Evolutionary conservation across 2,113 vertebrate genomes (phyloP).

Genomic region (Columba livia): DNA sequence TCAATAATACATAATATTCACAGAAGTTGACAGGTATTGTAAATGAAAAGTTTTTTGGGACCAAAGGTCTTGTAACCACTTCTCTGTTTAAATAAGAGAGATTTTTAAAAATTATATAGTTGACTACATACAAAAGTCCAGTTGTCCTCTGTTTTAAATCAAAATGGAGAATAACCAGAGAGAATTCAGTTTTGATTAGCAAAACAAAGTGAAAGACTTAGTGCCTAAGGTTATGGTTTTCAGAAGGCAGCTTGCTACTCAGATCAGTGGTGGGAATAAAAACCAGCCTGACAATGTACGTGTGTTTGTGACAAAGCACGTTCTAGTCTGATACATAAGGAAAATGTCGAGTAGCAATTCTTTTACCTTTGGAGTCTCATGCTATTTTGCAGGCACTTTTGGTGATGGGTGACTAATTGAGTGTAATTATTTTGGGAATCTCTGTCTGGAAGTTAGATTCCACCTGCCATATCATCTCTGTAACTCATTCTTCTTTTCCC

Average conservation of each 20-base stretch:
- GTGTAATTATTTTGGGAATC: not conserved
- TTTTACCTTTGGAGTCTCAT: not conserved
- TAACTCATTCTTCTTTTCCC: not conserved
- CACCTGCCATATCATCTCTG: not conserved
- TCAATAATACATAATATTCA: not conserved
- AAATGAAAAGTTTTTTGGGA: not conserved
- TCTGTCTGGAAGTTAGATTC: not conserved
- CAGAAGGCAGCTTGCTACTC: not conserved
- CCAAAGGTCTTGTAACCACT: not conserved
- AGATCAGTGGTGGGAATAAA: not conserved
- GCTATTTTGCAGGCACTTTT: not conserved
- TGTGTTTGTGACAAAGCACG: not conserved
- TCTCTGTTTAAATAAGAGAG: not conserved
- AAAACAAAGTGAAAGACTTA: not conserved
- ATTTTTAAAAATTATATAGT: not conserved
- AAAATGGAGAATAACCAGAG: not conserved
- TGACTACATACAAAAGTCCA: not conserved
- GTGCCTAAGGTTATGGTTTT: not conserved
- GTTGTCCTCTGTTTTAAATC: not conserved
- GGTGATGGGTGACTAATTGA: not conserved
- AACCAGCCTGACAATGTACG: not conserved
- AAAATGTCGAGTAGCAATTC: not conserved
- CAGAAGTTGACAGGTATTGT: not conserved
- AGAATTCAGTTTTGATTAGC: not conserved
- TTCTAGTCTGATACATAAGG: not conserved